Conservation (phyloP, 2,113 vertebrate genomes). For the Tragelaphus imberbis region DNA sequence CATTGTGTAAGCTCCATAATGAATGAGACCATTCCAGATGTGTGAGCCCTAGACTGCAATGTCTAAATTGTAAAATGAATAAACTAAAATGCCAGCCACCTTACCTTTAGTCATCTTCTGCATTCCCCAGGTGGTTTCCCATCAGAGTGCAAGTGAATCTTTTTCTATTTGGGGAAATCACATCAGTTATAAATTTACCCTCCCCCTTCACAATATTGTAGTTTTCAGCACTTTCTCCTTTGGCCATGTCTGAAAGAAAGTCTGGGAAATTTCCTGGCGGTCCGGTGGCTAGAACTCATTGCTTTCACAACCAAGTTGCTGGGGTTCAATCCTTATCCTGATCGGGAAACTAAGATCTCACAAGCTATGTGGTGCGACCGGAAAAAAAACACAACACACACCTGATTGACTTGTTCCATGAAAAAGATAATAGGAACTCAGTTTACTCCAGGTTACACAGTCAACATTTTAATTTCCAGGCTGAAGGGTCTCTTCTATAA, state of each 20-base stretch:
- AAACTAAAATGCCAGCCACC: not conserved
- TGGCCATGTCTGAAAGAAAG: not conserved
- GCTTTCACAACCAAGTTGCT: not conserved
- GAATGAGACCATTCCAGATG: not conserved
- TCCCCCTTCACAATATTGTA: not conserved
- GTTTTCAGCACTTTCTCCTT: not conserved
- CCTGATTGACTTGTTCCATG: not conserved
- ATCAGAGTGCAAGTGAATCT: not conserved
- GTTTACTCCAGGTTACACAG: not conserved
- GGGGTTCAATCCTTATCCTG: not conserved
- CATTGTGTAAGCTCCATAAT: not conserved
- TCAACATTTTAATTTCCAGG: not conserved
- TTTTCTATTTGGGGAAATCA: not conserved
- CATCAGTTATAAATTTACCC: not conserved
- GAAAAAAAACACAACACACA: not conserved
- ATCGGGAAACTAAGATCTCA: not conserved
- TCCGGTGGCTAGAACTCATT: not conserved
- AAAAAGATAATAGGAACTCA: not conserved
- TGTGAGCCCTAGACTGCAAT: not conserved
- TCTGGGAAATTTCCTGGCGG: not conserved
- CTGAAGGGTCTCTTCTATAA: not conserved
- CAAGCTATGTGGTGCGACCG: accelerated
- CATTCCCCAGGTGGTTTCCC: not conserved
- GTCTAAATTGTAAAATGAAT: not conserved
- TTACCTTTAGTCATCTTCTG: not conserved